A percentile compares a stretch with the other conserved stretches of the same genome.
Evolutionary conservation across 2,888 invertebrate species (phyloP).

Genomic region (Nemotelus nigrinus): DNA sequence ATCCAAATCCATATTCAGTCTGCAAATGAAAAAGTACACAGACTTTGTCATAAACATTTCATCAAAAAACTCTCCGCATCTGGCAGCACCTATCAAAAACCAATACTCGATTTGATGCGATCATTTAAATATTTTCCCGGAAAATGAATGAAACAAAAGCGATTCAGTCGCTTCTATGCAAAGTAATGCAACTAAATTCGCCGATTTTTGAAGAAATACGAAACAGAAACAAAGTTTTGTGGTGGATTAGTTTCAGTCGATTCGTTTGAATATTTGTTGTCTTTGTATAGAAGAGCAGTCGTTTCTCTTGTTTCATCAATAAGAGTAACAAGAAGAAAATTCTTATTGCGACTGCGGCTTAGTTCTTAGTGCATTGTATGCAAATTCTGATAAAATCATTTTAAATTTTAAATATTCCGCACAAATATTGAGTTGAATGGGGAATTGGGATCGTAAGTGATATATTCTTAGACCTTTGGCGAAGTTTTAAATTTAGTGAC

Average conservation of each 20-base stretch:
- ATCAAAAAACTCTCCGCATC: neutral
- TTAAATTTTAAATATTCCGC: neutral
- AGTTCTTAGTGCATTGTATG: constrained; percentile 46
- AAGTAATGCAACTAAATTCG: neutral
- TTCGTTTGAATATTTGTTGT: neutral
- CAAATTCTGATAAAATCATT: constrained; percentile 48
- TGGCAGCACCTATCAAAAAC: neutral
- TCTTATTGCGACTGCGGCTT: constrained; percentile 1
- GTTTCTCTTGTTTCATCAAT: constrained; percentile 2
- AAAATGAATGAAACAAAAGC: constrained; percentile 48
- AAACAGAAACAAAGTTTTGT: constrained; percentile 11
- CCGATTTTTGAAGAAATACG: neutral
- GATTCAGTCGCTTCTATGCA: constrained; percentile 29
- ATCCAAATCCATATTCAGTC: too few relatives aligned
- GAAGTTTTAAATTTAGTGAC: too few relatives aligned
- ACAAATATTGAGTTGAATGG: too few relatives aligned
- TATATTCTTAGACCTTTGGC: too few relatives aligned
- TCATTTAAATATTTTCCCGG: constrained; percentile 51
- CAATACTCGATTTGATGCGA: constrained; percentile 48
- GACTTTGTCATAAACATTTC: too few relatives aligned
- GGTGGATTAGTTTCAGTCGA: constrained; percentile 1
- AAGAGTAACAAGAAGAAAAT: neutral
- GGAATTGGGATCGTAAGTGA: too few relatives aligned
- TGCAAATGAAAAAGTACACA: too few relatives aligned
- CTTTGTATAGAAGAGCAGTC: neutral